Percentiles rank a stretch among this genome's conserved stretches.
These are phyloP conservation scores for Magallana ariakensis DNA, from an alignment of 1,140 invertebrate genomes.

Conservation along the genomic window DNA sequence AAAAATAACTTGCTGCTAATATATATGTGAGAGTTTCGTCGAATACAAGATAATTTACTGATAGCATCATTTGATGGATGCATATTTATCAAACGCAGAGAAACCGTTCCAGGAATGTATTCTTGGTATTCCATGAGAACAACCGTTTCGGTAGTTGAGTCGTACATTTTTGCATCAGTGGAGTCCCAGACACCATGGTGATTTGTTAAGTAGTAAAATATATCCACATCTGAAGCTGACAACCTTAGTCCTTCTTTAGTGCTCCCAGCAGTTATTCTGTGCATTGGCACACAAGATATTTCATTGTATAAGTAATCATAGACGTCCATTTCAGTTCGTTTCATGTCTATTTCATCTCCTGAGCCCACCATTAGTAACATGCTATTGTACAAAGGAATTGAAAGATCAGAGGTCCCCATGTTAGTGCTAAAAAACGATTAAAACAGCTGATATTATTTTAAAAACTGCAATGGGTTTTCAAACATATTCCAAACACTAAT, in stretches of 20 bases:
- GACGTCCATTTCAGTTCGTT: not conserved
- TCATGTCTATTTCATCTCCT: not conserved
- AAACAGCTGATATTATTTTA: not conserved
- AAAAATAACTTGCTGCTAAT: not conserved
- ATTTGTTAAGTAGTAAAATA: not conserved
- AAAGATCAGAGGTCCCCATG: not conserved
- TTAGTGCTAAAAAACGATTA: not conserved
- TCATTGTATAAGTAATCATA: conserved; percentile 6
- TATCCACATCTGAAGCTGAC: not conserved
- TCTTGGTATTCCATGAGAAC: not conserved
- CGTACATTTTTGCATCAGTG: not conserved
- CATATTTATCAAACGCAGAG: not conserved
- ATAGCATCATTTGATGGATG: not conserved
- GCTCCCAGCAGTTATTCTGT: conserved; percentile 25
- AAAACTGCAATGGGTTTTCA: too few relatives aligned
- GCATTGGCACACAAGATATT: not conserved
- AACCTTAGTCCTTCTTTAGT: not conserved
- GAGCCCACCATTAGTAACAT: not conserved
- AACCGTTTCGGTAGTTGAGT: too few relatives aligned
- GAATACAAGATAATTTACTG: not conserved
- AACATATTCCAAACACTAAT: too few relatives aligned
- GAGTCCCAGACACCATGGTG: conserved; percentile 5
- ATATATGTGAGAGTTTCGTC: too few relatives aligned
- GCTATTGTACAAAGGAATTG: not conserved
- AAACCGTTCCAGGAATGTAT: not conserved